Conservation (phyloP, 2,113 vertebrate species). For the Ahaetulla prasina region DNA sequence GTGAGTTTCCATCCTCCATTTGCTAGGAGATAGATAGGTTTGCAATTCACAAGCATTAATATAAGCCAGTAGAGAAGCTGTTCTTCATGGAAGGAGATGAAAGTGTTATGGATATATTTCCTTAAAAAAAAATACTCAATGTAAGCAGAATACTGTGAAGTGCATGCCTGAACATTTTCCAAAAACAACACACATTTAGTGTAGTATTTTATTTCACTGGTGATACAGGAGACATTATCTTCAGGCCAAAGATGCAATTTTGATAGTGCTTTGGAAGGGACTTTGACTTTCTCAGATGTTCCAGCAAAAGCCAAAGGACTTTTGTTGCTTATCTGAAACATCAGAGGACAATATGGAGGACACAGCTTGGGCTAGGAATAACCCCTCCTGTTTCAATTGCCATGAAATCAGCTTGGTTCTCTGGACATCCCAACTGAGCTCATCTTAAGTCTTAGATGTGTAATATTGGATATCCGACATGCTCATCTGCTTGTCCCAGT, state of each 20-base stretch:
- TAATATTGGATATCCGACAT: background rate
- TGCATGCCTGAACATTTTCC: conserved; percentile 67
- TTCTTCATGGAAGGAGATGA: conserved; percentile 60
- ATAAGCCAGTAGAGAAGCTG: conserved; percentile 55
- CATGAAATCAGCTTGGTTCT: background rate
- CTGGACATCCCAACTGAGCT: background rate
- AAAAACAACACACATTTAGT: conserved; percentile 66
- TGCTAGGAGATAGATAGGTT: conserved; percentile 27
- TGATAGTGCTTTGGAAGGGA: conserved; percentile 58
- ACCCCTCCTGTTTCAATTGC: background rate
- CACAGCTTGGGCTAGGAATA: conserved; percentile 34
- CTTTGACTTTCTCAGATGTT: conserved; percentile 52
- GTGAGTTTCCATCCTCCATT: conserved; percentile 19
- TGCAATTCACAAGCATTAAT: conserved; percentile 51
- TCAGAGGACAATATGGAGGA: conserved; percentile 15
- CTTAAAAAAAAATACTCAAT: conserved; percentile 42
- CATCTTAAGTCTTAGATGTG: background rate
- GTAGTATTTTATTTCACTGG: conserved; percentile 66
- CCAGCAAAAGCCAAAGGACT: conserved; percentile 48
- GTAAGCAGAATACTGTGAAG: conserved; percentile 61
- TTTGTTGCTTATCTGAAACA: conserved; percentile 46
- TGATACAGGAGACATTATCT: conserved; percentile 65
- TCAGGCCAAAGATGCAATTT: conserved; percentile 56
- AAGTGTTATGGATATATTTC: conserved; percentile 61
- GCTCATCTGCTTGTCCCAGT: background rate